Evolutionary conservation across 2,797 vertebrate genomes (phyloP).

Genomic region (Eleutherodactylus coqui): DNA sequence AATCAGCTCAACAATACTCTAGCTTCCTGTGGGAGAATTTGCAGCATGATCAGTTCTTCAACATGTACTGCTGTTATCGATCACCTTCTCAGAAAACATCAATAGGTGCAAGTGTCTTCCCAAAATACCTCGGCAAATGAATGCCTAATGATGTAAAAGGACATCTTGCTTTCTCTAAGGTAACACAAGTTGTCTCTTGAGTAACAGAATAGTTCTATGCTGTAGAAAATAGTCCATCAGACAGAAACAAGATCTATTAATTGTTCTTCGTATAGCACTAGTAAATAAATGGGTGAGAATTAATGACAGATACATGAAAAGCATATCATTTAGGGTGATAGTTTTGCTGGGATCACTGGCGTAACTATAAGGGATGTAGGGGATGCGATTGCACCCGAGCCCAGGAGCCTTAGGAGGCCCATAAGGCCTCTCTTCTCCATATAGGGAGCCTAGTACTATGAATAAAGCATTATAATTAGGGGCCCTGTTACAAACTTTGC

Average conservation of each 20-base stretch:
- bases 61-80: constrained; percentile 54
- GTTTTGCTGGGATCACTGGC: too few relatives aligned
- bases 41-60: constrained; percentile 58
- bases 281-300: neutral
- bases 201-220: neutral
- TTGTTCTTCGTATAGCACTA: neutral
- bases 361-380: too few relatives aligned
- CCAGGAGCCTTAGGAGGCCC: too few relatives aligned
- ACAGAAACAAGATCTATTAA: neutral
- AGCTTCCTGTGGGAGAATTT: constrained; percentile 53
- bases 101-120: constrained; percentile 58
- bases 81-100: constrained; percentile 51
- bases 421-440: too few relatives aligned
- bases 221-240: neutral
- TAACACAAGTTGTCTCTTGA: constrained; percentile 35
- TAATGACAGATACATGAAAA: neutral
- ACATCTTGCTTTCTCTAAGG: constrained; percentile 36
- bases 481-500: too few relatives aligned
- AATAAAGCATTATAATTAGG: too few relatives aligned
- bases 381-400: too few relatives aligned
- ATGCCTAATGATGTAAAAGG: constrained; percentile 58
- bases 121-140: constrained; percentile 56
- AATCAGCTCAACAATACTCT: constrained; percentile 52
- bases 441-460: too few relatives aligned
- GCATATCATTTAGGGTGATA: too few relatives aligned